Percentiles rank a stretch among this genome's conserved stretches.
Evolutionary conservation across 2,113 vertebrate genomes (phyloP).

Genomic region (Hepsetus odoe): DNA sequence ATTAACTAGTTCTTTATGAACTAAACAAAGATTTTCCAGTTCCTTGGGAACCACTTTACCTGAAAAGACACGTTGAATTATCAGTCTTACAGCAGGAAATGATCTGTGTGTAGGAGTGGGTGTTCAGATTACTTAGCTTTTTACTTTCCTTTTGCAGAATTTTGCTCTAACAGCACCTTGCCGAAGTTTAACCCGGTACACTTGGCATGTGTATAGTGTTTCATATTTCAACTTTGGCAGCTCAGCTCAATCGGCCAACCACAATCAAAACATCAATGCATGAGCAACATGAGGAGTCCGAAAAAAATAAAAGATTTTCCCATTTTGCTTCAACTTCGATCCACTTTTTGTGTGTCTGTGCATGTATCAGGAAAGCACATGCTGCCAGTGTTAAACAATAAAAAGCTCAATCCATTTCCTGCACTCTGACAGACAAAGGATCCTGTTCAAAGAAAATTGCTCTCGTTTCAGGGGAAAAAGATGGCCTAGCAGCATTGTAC

Average conservation of each 20-base stretch:
- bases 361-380: slow-evolving; percentile 8
- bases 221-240: slow-evolving; percentile 26
- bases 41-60: not conserved
- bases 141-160: not conserved
- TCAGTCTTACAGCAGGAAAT: not conserved
- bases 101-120: not conserved
- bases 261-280: slow-evolving; percentile 36
- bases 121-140: not conserved
- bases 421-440: slow-evolving; percentile 19
- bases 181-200: slow-evolving; percentile 21
- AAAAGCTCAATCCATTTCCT: slow-evolving; percentile 39
- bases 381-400: slow-evolving; percentile 37
- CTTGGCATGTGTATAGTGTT: slow-evolving; percentile 26
- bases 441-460: slow-evolving; percentile 44
- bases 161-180: not conserved
- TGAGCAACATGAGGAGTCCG: not conserved
- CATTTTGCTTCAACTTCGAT: slow-evolving; percentile 9
- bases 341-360: slow-evolving; percentile 18
- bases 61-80: not conserved
- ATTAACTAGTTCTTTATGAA: no score
- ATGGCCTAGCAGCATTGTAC: slow-evolving; percentile 25
- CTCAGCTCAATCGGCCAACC: slow-evolving; percentile 8
- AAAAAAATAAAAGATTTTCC: slow-evolving; percentile 4
- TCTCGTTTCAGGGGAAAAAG: slow-evolving; percentile 28
- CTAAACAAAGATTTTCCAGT: not conserved